Evolutionary conservation across 2,888 invertebrate species (phyloP), one percentile per base, ranked within the genome.

Genomic region (Ptilodon capucinus): DNA sequence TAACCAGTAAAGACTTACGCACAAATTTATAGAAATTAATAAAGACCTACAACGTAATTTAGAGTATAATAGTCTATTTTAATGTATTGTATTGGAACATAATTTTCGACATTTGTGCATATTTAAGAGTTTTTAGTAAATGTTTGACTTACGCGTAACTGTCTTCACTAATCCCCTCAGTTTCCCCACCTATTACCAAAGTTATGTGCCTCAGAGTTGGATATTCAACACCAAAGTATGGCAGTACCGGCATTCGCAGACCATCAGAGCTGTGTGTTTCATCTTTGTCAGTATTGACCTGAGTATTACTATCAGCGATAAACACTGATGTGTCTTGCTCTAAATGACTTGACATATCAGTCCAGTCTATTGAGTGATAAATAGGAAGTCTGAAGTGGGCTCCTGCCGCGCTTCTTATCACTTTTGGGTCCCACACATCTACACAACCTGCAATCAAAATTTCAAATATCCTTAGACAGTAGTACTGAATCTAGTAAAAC

Each of bases 351-450:
- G 81, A 60, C 21, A 96, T 87, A 1, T 94, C 85, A 3, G 91
- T 76, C 96, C 97, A 97, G 0, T 90, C 88, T 40, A 95, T 70
- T 49, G 94, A 92, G 48, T 89, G 86, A n/a, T 88, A 73, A 47
- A 98, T 93, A 11, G 95, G 93, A 7, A 97, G 68, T 44, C 94
- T 92, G 74, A 98, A 98, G 77, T 98, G 97, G 3, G 96, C 95
- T 0, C 98, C 98, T 53, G 95, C 93, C 4, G 94, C 97, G 61
- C 95, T 94, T 64, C 98, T 92, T 23, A 98, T 81, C 0, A 97
- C 97, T 91, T 98, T 98, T 0, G 94, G 88, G 53, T 97, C 96
- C 98, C 98, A 98, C 0, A 96, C 88, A 86, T 98, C 96, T 0
- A 95, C 96, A 84, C 97, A 98, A 42, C 97, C 97, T 95, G 70